Base-by-base conservation (phyloP, 2,888 invertebrate genomes). In the Scaptomyza parva region DNA sequence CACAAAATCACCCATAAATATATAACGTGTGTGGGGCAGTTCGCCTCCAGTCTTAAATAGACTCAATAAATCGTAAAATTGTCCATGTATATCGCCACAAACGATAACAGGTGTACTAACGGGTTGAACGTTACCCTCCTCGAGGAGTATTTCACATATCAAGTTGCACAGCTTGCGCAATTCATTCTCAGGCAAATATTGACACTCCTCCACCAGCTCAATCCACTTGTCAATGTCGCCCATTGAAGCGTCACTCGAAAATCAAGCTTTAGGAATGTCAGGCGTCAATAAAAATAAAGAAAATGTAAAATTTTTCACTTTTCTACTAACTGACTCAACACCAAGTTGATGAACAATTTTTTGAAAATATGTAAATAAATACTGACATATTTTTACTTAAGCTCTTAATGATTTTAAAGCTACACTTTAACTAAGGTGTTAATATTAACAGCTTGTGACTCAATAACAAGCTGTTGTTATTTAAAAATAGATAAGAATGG, bases 1-100 rank as follows among this genome's bases (percentile, higher is more conserved):
- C 17, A 99, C 99, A 93, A 99, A 99, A 92, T 99, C 99, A 12
- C 99, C 99, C 96, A 99, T 97, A 91, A 99, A 99, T 80, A 99
- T 93, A 91, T 99, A 99, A 92, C 99, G 99, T 44, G 99, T 99
- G 92, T 98, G 97, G 8, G 99, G 99, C 61, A 99, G 97, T 94
- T 98, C 97, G 8, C 99, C 99, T 37, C 99, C 99, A 18, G 99
- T 98, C 94, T 97, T 98, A 90, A 98, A 98, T 53, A 98, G 92
- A 92, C 98, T 98, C 91, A 97, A 98, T 66, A 99, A 93, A 92
- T 99, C 99, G 92, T 99, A 99, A 92, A 99, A 99, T 84, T 90
- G 99, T 58, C 99, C 99, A 93, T 99, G 99, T 89, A 99, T 99
- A 92, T 99, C 99, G 11, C 99, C 99, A 92, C 99, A 99, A 69